phyloP scores from a whole-genome alignment of 1,140 invertebrate genomes.

The Limonius californicus region DNA sequence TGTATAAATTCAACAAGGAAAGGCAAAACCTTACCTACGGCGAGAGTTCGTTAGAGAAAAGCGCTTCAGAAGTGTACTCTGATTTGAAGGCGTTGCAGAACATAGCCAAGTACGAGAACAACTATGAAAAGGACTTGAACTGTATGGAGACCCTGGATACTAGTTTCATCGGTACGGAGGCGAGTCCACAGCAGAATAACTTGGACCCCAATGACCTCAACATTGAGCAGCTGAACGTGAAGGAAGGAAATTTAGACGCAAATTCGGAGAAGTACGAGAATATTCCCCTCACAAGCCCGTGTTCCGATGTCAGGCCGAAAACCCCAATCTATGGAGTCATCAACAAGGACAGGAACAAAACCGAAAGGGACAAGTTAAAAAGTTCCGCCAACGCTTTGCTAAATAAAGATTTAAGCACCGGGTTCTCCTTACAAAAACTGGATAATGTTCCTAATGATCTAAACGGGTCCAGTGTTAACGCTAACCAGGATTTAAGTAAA shows the following conservation, averaged over 20 bases:
- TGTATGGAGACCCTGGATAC: constrained; percentile 28
- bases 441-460: constrained; percentile 26
- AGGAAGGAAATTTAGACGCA: not conserved
- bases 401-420: not conserved
- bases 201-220: constrained; percentile 30
- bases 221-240: constrained; percentile 21
- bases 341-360: constrained; percentile 34
- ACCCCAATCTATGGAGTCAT: constrained; percentile 43
- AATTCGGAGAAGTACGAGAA: constrained; percentile 32
- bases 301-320: constrained; percentile 29
- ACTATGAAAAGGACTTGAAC: constrained; percentile 16
- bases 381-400: not conserved
- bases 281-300: constrained; percentile 35
- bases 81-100: constrained; percentile 40
- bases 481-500: constrained; percentile 16
- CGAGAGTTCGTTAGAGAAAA: constrained; percentile 40
- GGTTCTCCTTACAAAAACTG: constrained; percentile 4
- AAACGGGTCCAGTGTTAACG: constrained; percentile 25
- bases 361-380: not conserved
- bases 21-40: constrained; percentile 27
- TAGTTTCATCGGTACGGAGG: constrained; percentile 38
- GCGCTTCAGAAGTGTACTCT: constrained; percentile 41
- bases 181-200: constrained; percentile 31
- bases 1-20: constrained; percentile 40
- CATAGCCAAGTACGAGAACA: constrained; percentile 19